Percentiles rank a stretch among this genome's conserved stretches.
These are phyloP conservation scores for Natrix natrix DNA, from an alignment of 2,797 vertebrate genomes.

Conservation along the genomic window DNA sequence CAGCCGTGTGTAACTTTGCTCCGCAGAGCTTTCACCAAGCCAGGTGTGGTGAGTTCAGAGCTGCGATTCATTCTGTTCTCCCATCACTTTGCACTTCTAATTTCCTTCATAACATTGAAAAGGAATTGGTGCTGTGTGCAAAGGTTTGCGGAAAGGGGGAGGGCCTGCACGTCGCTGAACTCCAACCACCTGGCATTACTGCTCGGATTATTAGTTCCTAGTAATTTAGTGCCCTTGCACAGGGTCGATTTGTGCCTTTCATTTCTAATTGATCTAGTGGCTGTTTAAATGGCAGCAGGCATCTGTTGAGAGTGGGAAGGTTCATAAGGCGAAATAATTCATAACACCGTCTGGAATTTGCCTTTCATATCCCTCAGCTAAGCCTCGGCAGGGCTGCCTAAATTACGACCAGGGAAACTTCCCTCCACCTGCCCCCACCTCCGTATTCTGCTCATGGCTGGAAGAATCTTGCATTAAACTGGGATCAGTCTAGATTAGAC, in stretches of 20 bases:
- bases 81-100: background rate
- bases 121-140: conserved; percentile 28
- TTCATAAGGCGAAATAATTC: conserved; percentile 75
- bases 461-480: conserved; percentile 92
- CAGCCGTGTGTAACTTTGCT: background rate
- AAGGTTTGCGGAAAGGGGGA: conserved; percentile 40
- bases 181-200: conserved; percentile 66
- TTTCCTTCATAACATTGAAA: conserved; percentile 36
- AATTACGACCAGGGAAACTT: conserved; percentile 77
- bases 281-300: conserved; percentile 73
- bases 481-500: conserved; percentile 98
- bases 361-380: conserved; percentile 78
- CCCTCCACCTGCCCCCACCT: conserved; percentile 45
- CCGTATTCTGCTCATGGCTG: conserved; percentile 79
- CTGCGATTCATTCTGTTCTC: conserved; percentile 22
- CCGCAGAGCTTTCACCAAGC: conserved; percentile 39
- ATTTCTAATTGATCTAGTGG: conserved; percentile 71
- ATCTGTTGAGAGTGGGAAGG: conserved; percentile 65
- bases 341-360: conserved; percentile 74
- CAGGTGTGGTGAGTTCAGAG: conserved; percentile 36
- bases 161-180: conserved; percentile 38
- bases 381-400: conserved; percentile 75
- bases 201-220: conserved; percentile 75
- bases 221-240: conserved; percentile 72
- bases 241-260: conserved; percentile 69